A percentile compares a stretch with the other conserved stretches of the same genome.
These are phyloP conservation scores for Thinocorus orbignyianus DNA, from an alignment of 2,113 vertebrate species.

Conservation along the genomic window DNA sequence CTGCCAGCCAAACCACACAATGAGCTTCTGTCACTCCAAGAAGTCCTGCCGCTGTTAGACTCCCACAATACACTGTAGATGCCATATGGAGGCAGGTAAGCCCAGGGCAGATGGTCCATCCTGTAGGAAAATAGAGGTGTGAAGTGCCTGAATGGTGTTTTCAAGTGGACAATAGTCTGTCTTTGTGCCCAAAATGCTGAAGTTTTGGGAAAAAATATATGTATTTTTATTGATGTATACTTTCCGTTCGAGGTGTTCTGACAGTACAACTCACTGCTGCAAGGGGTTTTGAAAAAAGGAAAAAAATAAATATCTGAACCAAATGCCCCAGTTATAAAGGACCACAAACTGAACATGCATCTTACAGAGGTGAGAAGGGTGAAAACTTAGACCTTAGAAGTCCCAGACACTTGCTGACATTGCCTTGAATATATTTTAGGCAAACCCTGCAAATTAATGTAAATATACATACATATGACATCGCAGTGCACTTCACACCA, in stretches of 20 bases:
- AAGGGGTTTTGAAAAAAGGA: neutral
- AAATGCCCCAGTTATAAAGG: neutral
- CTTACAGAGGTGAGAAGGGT: neutral
- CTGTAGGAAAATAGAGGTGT: neutral
- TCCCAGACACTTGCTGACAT: neutral
- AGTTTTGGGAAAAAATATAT: neutral
- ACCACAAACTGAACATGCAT: neutral
- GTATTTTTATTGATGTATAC: neutral
- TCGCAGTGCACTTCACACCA: slow-evolving; percentile 19
- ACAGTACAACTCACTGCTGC: neutral
- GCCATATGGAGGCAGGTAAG: neutral
- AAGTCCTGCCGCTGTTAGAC: neutral
- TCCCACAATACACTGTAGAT: neutral
- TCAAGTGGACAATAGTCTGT: neutral
- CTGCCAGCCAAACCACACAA: neutral
- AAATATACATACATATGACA: too few relatives aligned
- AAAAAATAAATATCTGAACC: neutral
- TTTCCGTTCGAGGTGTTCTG: neutral
- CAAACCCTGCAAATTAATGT: neutral
- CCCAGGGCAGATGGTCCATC: neutral
- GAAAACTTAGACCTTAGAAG: neutral
- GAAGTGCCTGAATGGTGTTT: neutral
- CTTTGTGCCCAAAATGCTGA: neutral
- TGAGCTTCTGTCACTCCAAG: neutral
- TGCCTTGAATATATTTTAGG: neutral